Base-by-base conservation (phyloP, 2,888 invertebrate species). In the Agelastica alni region DNA sequence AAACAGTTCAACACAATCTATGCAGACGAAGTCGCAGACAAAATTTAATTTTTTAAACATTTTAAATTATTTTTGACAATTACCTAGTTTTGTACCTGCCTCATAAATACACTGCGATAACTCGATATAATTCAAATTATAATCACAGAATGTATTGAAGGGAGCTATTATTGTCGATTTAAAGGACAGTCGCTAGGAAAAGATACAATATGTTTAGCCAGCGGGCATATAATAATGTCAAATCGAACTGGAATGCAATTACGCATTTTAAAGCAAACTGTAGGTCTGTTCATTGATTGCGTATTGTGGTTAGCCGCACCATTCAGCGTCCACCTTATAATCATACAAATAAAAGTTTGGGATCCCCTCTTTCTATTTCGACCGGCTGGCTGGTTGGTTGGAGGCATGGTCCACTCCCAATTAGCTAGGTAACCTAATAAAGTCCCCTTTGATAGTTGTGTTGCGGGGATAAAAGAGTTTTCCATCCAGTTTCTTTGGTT, bases 191-290 rank as follows among this genome's bases (percentile, higher is more conserved):
- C n/a, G n/a, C n/a, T 55, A 36, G 28, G 41, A 49, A 39, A 49
- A 39, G 41, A 49, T 46, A 51, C 42, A 59, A 57, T 47, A 51
- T 55, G 46, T 51, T 51, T 57, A 54, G 54, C 55, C 51, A 41
- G 10, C 43, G 43, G 56, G 53, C 34, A 18, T 51, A 16, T 37
- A 22, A 46, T 46, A 28, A 22, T 53, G 37, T 32, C 36, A 59
- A 60, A 66, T 64, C 60, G 58, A 63, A 64, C 53, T 51, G 56
- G 64, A 68, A 66, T 53, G 54, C 61, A 63, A 68, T 68, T 67
- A 68, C 58, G 57, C 52, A 63, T 65, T 64, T 61, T 64, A 65
- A 65, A 66, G 64, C 65, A 63, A 64, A 57, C 56, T 59, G 51
- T 57, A 49, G 55, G 51, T 34, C 56, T 51, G 44, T 56, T 52